Base-by-base conservation (phyloP, 2,797 vertebrate genomes). In the Dendrocincla fuliginosa region DNA sequence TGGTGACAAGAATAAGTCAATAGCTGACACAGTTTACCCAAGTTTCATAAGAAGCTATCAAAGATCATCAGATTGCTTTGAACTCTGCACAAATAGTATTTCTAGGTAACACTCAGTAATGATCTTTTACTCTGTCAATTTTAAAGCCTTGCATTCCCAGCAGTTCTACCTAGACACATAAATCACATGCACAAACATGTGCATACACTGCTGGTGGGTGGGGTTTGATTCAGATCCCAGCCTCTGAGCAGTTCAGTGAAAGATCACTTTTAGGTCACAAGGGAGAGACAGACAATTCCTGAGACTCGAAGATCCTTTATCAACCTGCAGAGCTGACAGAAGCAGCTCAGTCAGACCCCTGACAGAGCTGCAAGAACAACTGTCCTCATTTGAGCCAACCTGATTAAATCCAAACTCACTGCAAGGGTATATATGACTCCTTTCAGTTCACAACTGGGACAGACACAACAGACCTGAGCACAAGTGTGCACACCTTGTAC, bases 121-220 rank as follows among this genome's bases (percentile, higher is more conserved):
- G 8, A 52, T 16, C 3, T 53, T 68, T 67, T 19, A 37, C 53
- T 46, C 10, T 2, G 5, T 3, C 25, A 37, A 14, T 56, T 77
- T 55, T 32, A 52, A 87, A 88, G 42, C 13, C 33, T 50, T 55
- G 46, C n/a, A 39, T 35, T 25, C 10, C 18, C 64, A 75, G 56
- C 24, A 74, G 60, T 9, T 56, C 49, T n/a, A 16, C 46, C 32
- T 10, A 41, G 32, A 32, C 28, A 35, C 5, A 24, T 1, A 50
- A 28, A 47, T 47, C 0, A 0, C 2, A 2, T 14, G 15, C 5
- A 2, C 17, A 13, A 47, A 44, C 23, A 5, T 11, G 12, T 3
- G 1, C 14, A 11, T 53, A 52, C 53, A 42, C 33, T 7, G 24
- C 16, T 19, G 8, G 6, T 18, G n/a, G 16, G 46, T 57, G 50